Percentiles rank a stretch among this genome's conserved stretches.
Conservation (phyloP, 2,888 invertebrate genomes). For the Dasypogon diadema region DNA sequence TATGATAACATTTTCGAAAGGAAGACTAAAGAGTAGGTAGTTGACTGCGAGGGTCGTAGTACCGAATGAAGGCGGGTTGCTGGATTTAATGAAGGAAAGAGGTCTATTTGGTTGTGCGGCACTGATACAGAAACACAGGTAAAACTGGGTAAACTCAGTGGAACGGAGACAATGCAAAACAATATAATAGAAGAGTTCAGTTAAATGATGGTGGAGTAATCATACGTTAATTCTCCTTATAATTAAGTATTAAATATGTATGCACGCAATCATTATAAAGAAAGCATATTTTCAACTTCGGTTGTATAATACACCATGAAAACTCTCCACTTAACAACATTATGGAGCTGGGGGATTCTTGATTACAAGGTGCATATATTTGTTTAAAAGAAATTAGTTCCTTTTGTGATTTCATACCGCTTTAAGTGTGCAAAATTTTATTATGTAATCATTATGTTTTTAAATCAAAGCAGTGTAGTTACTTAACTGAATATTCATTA, state of each 20-base stretch:
- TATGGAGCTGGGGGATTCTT: too few species aligned
- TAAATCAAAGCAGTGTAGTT: too few species aligned
- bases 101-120: background rate
- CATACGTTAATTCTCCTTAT: constrained; percentile 58
- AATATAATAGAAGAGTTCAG: constrained; percentile 54
- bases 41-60: constrained; percentile 42
- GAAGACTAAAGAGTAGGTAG: constrained; percentile 27
- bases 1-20: constrained; percentile 53
- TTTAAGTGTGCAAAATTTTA: too few species aligned
- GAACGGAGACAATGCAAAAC: constrained; percentile 54
- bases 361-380: too few species aligned
- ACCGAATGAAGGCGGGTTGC: constrained; percentile 38
- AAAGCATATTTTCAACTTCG: constrained; percentile 15
- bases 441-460: too few species aligned
- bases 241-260: constrained; percentile 58
- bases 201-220: constrained; percentile 55
- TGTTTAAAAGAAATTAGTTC: too few species aligned
- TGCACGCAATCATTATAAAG: constrained; percentile 58
- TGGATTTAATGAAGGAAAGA: constrained; percentile 19
- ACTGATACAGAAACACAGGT: constrained; percentile 1
- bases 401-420: too few species aligned
- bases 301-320: too few species aligned
- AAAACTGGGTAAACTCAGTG: constrained; percentile 23
- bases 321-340: too few species aligned
- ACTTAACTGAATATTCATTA: too few species aligned